Conservation (phyloP, 2,888 invertebrate species). For the Coenonympha glycerion region DNA sequence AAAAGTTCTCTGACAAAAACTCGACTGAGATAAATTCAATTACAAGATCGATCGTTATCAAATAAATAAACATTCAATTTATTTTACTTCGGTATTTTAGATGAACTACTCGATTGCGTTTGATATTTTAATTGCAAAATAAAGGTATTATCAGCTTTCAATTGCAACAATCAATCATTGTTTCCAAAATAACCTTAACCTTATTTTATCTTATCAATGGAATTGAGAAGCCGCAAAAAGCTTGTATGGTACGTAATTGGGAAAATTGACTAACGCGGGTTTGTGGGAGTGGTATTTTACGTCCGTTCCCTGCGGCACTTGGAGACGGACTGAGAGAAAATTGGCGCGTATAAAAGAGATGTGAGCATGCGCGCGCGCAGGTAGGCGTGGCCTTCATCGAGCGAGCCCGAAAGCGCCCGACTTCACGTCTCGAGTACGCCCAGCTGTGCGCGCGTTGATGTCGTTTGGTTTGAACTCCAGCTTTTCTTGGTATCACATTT, state of each 20-base stretch:
- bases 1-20: neutral
- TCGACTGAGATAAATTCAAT: conserved; percentile 4
- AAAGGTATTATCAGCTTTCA: neutral
- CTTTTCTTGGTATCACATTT: conserved; percentile 28
- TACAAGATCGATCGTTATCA: conserved; percentile 10
- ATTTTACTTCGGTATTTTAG: conserved; percentile 10
- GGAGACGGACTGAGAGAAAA: conserved; percentile 43
- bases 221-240: conserved; percentile 63
- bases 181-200: conserved; percentile 2
- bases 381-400: conserved; percentile 61
- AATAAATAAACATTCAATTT: conserved; percentile 10
- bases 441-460: conserved; percentile 47
- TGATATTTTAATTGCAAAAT: neutral
- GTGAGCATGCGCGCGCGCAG: conserved; percentile 38
- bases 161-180: neutral
- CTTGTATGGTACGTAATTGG: conserved; percentile 67
- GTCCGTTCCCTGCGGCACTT: conserved; percentile 38
- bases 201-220: conserved; percentile 47
- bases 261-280: conserved; percentile 60
- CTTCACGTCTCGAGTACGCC: conserved; percentile 58
- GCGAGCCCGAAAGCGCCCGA: conserved; percentile 54
- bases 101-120: conserved; percentile 11
- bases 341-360: conserved; percentile 41
- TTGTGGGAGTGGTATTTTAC: conserved; percentile 65
- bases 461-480: conserved; percentile 45